Evolutionary conservation across 2,888 invertebrate species (phyloP).

Genomic region (Eupithecia inturbata): DNA sequence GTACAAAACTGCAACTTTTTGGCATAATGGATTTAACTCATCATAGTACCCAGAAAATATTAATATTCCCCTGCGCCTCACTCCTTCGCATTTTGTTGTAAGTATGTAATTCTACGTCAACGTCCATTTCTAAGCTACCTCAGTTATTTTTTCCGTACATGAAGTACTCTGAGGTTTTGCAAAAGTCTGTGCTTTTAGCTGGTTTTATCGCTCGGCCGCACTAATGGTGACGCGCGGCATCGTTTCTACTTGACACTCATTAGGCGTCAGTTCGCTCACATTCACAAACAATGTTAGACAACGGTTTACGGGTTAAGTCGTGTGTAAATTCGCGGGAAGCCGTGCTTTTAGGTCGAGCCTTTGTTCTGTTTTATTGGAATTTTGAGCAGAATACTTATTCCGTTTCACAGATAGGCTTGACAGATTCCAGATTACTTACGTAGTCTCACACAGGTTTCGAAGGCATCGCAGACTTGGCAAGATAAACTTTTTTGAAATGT

Average conservation of each 20-base stretch:
- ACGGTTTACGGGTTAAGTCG: slow-evolving; percentile 44
- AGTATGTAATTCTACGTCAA: background rate
- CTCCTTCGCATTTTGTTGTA: background rate
- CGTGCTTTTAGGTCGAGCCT: slow-evolving; percentile 34
- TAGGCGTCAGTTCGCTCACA: slow-evolving; percentile 47
- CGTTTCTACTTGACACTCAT: slow-evolving; percentile 56
- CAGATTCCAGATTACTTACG: background rate
- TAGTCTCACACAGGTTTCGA: background rate
- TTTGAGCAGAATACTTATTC: slow-evolving; percentile 4
- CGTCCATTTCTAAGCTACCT: background rate
- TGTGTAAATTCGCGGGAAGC: slow-evolving; percentile 38
- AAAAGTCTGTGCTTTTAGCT: slow-evolving; percentile 23
- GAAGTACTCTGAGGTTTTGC: background rate
- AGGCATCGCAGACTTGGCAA: background rate
- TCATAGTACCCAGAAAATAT: background rate
- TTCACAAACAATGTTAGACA: slow-evolving; percentile 51
- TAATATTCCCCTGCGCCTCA: background rate
- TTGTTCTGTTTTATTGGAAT: slow-evolving; percentile 25
- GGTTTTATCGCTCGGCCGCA: slow-evolving; percentile 46
- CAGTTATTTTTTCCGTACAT: background rate
- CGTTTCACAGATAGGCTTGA: background rate
- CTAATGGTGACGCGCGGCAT: slow-evolving; percentile 52
- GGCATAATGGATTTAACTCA: background rate
- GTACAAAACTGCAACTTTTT: background rate
- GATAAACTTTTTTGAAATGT: background rate